Conservation (phyloP, 1,140 invertebrate species). For the Latrodectus geometricus region DNA sequence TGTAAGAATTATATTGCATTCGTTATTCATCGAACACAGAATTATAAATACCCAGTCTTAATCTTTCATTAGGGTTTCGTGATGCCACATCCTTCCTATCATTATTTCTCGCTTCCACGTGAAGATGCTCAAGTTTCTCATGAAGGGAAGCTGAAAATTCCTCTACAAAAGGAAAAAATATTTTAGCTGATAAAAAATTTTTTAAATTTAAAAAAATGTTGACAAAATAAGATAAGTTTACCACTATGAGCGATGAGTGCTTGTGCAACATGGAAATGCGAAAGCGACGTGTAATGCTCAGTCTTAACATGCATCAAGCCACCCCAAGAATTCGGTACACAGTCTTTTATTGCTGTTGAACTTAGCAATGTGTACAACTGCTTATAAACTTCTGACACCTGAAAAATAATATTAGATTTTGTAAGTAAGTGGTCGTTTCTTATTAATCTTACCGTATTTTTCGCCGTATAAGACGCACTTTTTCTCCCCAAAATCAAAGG, state of each 20-base stretch:
- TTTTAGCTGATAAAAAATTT: neutral
- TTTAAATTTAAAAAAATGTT: neutral
- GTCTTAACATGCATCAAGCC: slow-evolving; percentile 89
- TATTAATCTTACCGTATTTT: too few species aligned
- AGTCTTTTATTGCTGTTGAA: slow-evolving; percentile 72
- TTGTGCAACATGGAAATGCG: slow-evolving; percentile 78
- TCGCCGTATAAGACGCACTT: too few species aligned
- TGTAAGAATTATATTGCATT: too few species aligned
- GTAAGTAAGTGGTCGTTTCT: too few species aligned
- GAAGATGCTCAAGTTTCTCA: slow-evolving; percentile 75
- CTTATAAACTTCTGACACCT: slow-evolving; percentile 81
- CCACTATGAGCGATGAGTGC: slow-evolving; percentile 74
- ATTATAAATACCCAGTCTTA: slow-evolving; percentile 74
- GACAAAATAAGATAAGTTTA: slow-evolving; percentile 11
- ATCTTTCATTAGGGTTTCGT: slow-evolving; percentile 74
- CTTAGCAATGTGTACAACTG: slow-evolving; percentile 78
- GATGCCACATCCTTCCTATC: slow-evolving; percentile 74
- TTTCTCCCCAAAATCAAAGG: too few species aligned
- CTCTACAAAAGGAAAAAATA: slow-evolving; percentile 65
- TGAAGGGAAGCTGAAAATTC: slow-evolving; percentile 67
- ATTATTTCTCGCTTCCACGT: slow-evolving; percentile 73
- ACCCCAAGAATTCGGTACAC: slow-evolving; percentile 82
- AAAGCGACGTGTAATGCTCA: slow-evolving; percentile 80
- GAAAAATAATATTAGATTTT: neutral
- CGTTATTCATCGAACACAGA: too few species aligned